These are phyloP conservation scores for Nipponacmea schrenckii DNA, from an alignment of 2,888 invertebrate genomes.

Conservation along the genomic window DNA sequence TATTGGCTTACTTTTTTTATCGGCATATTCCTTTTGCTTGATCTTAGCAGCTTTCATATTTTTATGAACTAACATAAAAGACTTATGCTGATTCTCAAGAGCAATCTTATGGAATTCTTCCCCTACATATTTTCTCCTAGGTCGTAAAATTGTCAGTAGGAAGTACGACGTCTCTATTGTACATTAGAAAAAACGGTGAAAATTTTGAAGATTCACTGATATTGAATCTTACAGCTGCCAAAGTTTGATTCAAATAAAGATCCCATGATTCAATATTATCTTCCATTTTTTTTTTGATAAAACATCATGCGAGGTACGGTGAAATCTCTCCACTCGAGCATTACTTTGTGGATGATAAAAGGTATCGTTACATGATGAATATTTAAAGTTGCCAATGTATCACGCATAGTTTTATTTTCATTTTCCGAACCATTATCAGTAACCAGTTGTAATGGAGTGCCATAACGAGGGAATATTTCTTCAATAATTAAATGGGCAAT, in stretches of 20 bases:
- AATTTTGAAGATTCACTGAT: constrained; percentile 11
- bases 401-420: constrained; percentile 15
- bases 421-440: constrained; percentile 26
- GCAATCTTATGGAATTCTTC: constrained; percentile 4
- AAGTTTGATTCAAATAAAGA: constrained; percentile 9
- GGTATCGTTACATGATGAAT: constrained; percentile 12
- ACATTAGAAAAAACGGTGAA: constrained; percentile 13
- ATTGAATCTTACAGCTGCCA: constrained; percentile 11
- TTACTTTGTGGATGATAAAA: constrained; percentile 18
- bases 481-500: constrained; percentile 30
- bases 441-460: constrained; percentile 19
- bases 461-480: constrained; percentile 31
- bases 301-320: constrained; percentile 14
- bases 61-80: no score
- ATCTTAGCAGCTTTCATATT: background rate
- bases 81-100: constrained; percentile 12
- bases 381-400: constrained; percentile 10
- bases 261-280: constrained; percentile 13
- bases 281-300: constrained; percentile 13
- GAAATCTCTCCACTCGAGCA: constrained; percentile 17
- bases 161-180: constrained; percentile 5
- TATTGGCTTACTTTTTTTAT: constrained; percentile 1
- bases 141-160: constrained; percentile 10
- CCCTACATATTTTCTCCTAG: constrained; percentile 3
- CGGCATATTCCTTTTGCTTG: background rate